phyloP scores from a whole-genome alignment of 2,888 invertebrate genomes.

The Heptascelio sp. region DNA sequence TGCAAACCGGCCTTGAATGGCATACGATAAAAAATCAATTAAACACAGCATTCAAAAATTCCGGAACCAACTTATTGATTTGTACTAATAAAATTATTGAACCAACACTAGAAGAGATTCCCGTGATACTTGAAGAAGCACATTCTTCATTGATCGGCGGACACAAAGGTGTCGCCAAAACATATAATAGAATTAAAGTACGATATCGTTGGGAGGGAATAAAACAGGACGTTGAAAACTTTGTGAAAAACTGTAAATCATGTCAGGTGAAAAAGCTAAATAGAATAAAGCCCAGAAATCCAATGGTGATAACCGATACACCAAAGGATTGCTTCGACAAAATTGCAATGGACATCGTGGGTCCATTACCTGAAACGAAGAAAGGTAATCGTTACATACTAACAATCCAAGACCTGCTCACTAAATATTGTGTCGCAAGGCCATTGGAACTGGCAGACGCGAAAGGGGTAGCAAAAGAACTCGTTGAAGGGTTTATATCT shows the following conservation, averaged over 20 bases:
- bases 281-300: slow-evolving; percentile 39
- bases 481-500: neutral
- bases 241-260: slow-evolving; percentile 40
- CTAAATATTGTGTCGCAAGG: neutral
- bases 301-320: slow-evolving; percentile 62
- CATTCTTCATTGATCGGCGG: slow-evolving; percentile 18
- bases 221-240: slow-evolving; percentile 34
- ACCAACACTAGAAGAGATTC: neutral
- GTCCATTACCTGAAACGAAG: slow-evolving; percentile 59
- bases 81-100: neutral
- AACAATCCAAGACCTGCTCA: slow-evolving; percentile 1
- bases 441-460: neutral
- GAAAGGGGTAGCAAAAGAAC: neutral
- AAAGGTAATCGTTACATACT: slow-evolving; percentile 20
- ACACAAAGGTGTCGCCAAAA: slow-evolving; percentile 46
- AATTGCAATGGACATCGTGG: slow-evolving; percentile 50
- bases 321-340: slow-evolving; percentile 52
- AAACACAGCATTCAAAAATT: no score
- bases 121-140: neutral
- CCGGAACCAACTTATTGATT: no score
- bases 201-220: slow-evolving; percentile 40
- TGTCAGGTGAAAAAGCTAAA: slow-evolving; percentile 69
- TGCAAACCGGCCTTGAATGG: no score
- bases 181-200: slow-evolving; percentile 43
- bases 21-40: no score